Base-by-base conservation (phyloP, 1,140 invertebrate genomes). In the Drosophila obscura region DNA sequence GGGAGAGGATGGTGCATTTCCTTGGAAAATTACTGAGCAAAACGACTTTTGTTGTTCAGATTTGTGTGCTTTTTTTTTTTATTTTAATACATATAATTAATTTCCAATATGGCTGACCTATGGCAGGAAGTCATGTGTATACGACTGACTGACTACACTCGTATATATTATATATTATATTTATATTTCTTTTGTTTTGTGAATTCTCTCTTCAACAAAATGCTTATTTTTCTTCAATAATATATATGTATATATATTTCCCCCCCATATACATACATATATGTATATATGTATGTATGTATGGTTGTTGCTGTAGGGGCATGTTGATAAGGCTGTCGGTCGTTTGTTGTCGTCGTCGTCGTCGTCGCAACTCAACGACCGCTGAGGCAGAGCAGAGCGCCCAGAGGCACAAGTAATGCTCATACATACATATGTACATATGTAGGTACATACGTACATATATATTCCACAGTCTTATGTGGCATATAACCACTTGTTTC, bases 171-270 rank as follows among this genome's bases (percentile, higher is more conserved):
- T 72, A 65, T 77, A 41, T 7, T 7, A 31, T 75, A 59, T 35
- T 66, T 74, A 74, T 78, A 78, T 81, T 81, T 85, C 82, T 87
- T 81, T 85, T 85, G 82, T 85, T 87, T 85, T 85, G 51, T 39
- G 65, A 85, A 85, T 81, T 85, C 78, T 85, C 78, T 82, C 68
- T 31, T 50, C 69, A 52, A 68, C 59, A 53, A 71, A 62, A 50
- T 51, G 48, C 74, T 75, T 75, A 61, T 82, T 62, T 77, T 69
- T 83, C 64, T 57, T 74, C 67, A 66, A 60, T 69, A 80, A 59
- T 39, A 39, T 13, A 13, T 13, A 5, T 35, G 11, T 39, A 41
- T 68, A 46, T 79, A 68, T 73, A 43, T 64, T 61, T 73, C 57
- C 61, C 56, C 41, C 69, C 41, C 55, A 56, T 41, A 66, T 28